Percentiles rank a stretch among this genome's conserved stretches.
phyloP scores from a whole-genome alignment of 2,888 invertebrate species.

The Cacoxenus indagator region DNA sequence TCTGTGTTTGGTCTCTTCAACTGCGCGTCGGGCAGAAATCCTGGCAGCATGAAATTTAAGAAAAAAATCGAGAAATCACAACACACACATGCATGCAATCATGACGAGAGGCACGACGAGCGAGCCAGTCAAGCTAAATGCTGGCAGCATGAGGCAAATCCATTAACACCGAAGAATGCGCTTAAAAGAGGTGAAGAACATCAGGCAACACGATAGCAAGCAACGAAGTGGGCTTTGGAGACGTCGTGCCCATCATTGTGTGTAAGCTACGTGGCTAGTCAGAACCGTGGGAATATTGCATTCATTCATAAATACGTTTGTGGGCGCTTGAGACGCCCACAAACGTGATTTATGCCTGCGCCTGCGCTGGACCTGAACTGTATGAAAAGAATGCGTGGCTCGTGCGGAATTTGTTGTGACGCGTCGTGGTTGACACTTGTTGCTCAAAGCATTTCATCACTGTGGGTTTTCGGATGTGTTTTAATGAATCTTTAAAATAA shows the following conservation, averaged over 20 bases:
- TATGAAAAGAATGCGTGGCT: neutral
- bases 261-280: neutral
- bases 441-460: neutral
- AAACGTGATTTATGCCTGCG: neutral
- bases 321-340: neutral
- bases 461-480: neutral
- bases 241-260: neutral
- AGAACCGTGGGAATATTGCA: neutral
- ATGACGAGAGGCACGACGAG: conserved; percentile 29
- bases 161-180: conserved; percentile 47
- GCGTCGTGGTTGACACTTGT: conserved; percentile 32
- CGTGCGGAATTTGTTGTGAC: neutral
- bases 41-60: conserved; percentile 43
- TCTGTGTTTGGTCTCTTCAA: conserved; percentile 27
- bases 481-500: conserved; percentile 6
- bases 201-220: neutral
- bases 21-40: conserved; percentile 35
- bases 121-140: conserved; percentile 34
- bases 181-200: conserved; percentile 11
- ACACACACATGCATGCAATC: conserved; percentile 27
- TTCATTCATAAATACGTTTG: conserved; percentile 53
- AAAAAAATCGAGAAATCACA: conserved; percentile 1
- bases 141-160: conserved; percentile 41
- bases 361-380: neutral
- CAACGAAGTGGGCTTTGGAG: conserved; percentile 8